Conservation (phyloP, 2,888 invertebrate species). For the Protonemura montana region DNA sequence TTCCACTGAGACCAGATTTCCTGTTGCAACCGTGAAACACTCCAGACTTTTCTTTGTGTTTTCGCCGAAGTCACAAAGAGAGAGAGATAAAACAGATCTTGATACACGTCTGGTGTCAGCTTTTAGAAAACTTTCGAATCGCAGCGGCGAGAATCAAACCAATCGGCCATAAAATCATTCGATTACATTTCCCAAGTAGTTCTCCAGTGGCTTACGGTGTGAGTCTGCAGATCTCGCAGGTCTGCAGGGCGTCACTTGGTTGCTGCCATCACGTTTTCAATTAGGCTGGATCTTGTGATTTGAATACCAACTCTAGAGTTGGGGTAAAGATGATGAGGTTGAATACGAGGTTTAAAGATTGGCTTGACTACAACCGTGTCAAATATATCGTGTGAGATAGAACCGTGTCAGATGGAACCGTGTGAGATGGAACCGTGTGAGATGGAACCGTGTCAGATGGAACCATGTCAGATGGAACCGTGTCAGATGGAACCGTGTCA, state of each 20-base stretch:
- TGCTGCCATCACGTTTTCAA: background rate
- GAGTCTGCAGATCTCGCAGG: background rate
- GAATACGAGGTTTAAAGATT: too few relatives aligned
- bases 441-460: too few relatives aligned
- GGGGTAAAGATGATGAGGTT: too few relatives aligned
- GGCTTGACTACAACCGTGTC: too few relatives aligned
- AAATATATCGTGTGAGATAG: too few relatives aligned
- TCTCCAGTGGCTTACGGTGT: background rate
- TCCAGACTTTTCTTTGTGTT: too few relatives aligned
- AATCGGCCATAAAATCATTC: background rate
- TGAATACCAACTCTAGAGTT: background rate
- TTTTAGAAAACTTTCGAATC: background rate
- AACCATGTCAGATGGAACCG: too few relatives aligned
- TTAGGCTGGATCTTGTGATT: background rate
- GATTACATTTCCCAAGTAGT: conserved; percentile 7
- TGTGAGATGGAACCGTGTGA: too few relatives aligned
- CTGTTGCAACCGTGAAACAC: background rate
- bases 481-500: too few relatives aligned
- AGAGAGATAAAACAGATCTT: background rate
- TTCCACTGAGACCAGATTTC: background rate
- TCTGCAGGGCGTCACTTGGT: background rate
- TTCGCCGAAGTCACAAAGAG: background rate
- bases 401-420: too few relatives aligned
- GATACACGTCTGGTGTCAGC: background rate
- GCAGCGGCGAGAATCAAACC: background rate